Conservation (phyloP, 2,888 invertebrate genomes). For the Lithosia quadra region DNA sequence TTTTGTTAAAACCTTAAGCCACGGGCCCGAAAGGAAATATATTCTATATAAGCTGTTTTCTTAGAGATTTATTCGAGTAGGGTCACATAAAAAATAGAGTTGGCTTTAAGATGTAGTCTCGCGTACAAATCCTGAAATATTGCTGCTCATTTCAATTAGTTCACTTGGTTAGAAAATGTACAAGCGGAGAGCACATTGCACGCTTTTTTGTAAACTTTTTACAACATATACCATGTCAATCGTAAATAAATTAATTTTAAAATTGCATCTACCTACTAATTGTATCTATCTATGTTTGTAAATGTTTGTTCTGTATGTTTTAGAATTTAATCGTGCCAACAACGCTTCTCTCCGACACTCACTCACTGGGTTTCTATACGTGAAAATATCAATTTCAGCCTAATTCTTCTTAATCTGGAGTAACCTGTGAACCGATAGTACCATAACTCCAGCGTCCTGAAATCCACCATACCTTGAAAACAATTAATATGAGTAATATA, state of each 20-base stretch:
- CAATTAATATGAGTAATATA: no score
- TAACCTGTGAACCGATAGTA: no score
- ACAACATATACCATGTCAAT: neutral
- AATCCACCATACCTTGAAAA: no score
- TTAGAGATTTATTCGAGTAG: slow-evolving; percentile 55
- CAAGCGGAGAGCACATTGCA: slow-evolving; percentile 26
- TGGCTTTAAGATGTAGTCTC: slow-evolving; percentile 50
- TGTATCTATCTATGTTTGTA: neutral
- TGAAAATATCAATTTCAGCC: no score
- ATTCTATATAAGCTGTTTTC: slow-evolving; percentile 56
- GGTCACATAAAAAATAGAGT: slow-evolving; percentile 55
- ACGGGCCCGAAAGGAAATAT: slow-evolving; percentile 48
- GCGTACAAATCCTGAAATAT: slow-evolving; percentile 54
- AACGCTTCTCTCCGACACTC: neutral
- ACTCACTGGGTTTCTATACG: no score
- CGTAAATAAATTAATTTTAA: neutral
- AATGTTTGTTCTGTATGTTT: neutral
- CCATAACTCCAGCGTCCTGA: no score
- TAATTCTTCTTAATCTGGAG: no score
- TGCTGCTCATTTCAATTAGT: slow-evolving; percentile 54
- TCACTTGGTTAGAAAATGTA: slow-evolving; percentile 41
- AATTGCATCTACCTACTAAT: neutral
- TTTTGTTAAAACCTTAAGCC: slow-evolving; percentile 56
- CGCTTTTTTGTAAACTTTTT: neutral
- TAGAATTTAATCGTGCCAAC: neutral